A percentile compares a stretch with the other conserved stretches of the same genome.
phyloP scores from a whole-genome alignment of 2,888 invertebrate genomes.

The Callyntrura guangdongensis region DNA sequence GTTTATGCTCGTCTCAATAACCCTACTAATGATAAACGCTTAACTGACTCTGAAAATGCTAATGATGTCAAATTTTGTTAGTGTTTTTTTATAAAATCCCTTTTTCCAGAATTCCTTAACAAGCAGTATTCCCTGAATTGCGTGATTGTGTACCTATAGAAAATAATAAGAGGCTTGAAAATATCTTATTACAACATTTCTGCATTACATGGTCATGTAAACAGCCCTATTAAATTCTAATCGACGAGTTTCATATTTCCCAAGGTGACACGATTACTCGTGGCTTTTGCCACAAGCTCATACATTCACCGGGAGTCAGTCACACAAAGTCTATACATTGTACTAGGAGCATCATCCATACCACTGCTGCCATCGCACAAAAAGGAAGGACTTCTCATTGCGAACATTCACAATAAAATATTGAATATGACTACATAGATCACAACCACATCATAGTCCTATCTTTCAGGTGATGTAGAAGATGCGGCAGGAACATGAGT shows the following conservation, averaged over 20 bases:
- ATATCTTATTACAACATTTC: not conserved
- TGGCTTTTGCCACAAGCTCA: not conserved
- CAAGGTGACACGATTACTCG: slow-evolving; percentile 37
- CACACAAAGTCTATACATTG: not conserved
- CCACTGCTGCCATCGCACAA: not conserved
- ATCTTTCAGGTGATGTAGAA: not conserved
- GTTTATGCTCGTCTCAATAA: not conserved
- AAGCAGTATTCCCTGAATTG: not conserved
- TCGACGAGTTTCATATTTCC: slow-evolving; percentile 18
- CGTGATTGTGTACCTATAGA: not conserved
- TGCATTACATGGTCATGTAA: not conserved
- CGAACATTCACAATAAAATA: slow-evolving; percentile 7
- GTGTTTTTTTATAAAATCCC: not conserved
- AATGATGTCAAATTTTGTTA: slow-evolving; percentile 24
- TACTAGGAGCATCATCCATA: not conserved
- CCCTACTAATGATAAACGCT: not conserved
- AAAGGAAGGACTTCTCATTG: not conserved
- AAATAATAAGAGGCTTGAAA: not conserved
- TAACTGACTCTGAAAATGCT: not conserved
- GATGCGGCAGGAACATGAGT: not conserved
- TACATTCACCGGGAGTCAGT: not conserved
- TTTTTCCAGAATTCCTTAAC: not conserved
- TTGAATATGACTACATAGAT: not conserved
- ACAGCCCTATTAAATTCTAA: slow-evolving; percentile 20
- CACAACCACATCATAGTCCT: not conserved